Percentiles rank a stretch among this genome's conserved stretches.
Conservation (phyloP, 1,140 invertebrate species). For the Diachasma alloeum region DNA sequence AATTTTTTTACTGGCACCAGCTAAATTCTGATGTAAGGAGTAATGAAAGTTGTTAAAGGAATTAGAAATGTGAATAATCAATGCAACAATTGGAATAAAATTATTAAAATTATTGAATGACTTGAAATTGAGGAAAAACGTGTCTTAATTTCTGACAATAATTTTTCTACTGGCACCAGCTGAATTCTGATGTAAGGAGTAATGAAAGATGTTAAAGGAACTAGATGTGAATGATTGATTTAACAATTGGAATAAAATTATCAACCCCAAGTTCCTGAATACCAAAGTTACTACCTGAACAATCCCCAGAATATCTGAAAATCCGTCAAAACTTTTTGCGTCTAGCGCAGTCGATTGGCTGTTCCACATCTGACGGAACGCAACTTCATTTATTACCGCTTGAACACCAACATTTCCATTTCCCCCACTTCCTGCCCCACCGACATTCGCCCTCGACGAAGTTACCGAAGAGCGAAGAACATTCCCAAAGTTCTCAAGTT, state of each 20-base stretch:
- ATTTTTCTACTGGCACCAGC: too few species aligned
- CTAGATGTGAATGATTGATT: too few species aligned
- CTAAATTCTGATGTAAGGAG: too few species aligned
- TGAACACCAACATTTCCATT: not conserved
- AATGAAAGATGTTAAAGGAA: too few species aligned
- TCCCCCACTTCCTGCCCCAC: not conserved
- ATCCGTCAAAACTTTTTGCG: not conserved
- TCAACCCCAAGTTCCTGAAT: not conserved
- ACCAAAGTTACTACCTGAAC: not conserved
- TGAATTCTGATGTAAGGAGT: too few species aligned
- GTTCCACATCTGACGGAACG: not conserved
- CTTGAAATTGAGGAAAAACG: too few species aligned
- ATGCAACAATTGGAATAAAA: too few species aligned
- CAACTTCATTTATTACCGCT: not conserved
- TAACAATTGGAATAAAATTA: not conserved
- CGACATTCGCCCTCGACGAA: not conserved
- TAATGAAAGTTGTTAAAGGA: too few species aligned
- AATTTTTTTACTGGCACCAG: too few species aligned
- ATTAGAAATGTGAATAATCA: too few species aligned
- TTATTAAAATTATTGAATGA: too few species aligned
- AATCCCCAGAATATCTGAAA: not conserved
- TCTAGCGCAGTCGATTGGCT: not conserved
- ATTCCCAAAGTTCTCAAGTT: not conserved
- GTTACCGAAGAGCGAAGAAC: not conserved
- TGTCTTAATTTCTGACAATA: too few species aligned